A percentile compares a stretch with the other conserved stretches of the same genome.
phyloP scores from a whole-genome alignment of 2,113 vertebrate genomes.

The Albula goreensis region DNA sequence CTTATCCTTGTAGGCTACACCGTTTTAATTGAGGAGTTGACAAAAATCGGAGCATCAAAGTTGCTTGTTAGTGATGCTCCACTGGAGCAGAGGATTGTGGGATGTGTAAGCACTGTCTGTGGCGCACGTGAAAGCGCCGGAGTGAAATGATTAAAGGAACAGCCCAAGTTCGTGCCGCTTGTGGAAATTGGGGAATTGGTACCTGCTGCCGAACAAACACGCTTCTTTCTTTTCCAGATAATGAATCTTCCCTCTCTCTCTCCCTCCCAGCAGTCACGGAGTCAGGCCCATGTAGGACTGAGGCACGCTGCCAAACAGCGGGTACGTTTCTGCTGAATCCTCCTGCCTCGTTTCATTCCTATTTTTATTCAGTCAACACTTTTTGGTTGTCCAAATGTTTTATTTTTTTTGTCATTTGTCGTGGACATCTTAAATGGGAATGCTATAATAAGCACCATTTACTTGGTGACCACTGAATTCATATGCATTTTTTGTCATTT shows the following conservation, averaged over 20 bases:
- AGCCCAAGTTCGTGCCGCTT: neutral
- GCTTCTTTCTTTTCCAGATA: neutral
- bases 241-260: neutral
- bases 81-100: constrained; percentile 10
- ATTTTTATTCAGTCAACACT: neutral
- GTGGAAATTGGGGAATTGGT: constrained; percentile 10
- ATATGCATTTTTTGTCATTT: neutral
- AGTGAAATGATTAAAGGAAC: constrained; percentile 2
- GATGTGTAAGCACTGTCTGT: neutral
- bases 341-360: neutral
- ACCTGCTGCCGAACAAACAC: neutral
- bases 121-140: neutral
- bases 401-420: neutral
- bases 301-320: constrained; percentile 54
- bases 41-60: constrained; percentile 21
- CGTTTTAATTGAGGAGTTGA: constrained; percentile 28
- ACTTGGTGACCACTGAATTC: neutral
- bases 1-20: constrained; percentile 24
- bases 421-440: neutral
- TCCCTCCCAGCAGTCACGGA: constrained; percentile 41
- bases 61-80: constrained; percentile 16
- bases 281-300: constrained; percentile 48
- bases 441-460: neutral
- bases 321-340: constrained; percentile 44
- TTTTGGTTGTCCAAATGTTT: neutral